Evolutionary conservation across 35 echinoderm and acorn worm genomes (phyloP), one percentile per base, ranked within the genome.

Genomic region (Lytechinus variegatus): DNA sequence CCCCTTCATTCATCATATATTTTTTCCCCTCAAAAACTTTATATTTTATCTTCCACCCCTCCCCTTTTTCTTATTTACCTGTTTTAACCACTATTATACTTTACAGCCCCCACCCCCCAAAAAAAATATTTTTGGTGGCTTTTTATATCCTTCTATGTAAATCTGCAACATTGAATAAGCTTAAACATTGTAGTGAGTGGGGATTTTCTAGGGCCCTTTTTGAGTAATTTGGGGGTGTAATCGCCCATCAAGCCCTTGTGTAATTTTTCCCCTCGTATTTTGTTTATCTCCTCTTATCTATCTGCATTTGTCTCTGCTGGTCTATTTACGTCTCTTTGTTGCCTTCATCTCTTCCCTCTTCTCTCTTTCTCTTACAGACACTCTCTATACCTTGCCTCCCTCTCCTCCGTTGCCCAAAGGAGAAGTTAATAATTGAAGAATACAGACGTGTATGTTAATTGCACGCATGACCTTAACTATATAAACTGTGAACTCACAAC

Each of bases 371-470:
- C 28, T 89, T 29, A 5, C 27, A 21, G 6, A 52, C 52, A 52
- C 88, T 90, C 52, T 33, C 52, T 14, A 8, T 29, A 44, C 9
- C 87, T 10, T 33, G 27, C 51, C 87, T 89, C 87, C 51, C 87
- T 90, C 88, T 90, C 88, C 52, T 21, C 88, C 4, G 88, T 52
- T 10, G 52, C 13, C 28, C 52, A 90, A 10, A 54, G 88, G 27
- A 90, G 33, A 27, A 44, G 27, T 90, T 90, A 90, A 90, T 90
- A 90, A 90, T 90, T 90, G 9, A 90, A 21, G 13, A 33, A 9
- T 14, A 14, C 14, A 54, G 29, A 21, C 28, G 9, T 90, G 9
- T 90, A 90, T 90, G 52, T 13, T 90, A 54, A 90, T 90, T 90
- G 21, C 66, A 79, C n/a, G n/a, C 66, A 79, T 79, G 66, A 79